Evolutionary conservation across 1,140 invertebrate species (phyloP).

Genomic region (Oscheius sp.): DNA sequence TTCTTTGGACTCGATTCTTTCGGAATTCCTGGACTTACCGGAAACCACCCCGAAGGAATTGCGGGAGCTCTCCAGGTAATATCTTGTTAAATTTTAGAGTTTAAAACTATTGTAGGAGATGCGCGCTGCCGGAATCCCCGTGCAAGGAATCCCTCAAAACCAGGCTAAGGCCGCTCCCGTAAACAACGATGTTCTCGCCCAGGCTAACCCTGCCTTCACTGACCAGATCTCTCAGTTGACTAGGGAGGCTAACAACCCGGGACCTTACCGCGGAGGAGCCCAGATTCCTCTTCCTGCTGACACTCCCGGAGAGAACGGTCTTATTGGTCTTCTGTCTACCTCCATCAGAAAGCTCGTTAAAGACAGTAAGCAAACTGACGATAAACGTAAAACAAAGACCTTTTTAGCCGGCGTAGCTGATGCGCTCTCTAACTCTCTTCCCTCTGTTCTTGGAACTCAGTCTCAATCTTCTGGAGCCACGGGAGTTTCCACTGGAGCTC

Average conservation of each 20-base stretch:
- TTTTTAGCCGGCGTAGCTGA: constrained; percentile 58
- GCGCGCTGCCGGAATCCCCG: constrained; percentile 58
- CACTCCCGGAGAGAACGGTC: constrained; percentile 59
- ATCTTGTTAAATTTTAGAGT: not conserved
- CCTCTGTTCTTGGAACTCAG: constrained; percentile 48
- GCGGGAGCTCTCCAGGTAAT: constrained; percentile 56
- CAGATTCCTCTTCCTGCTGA: constrained; percentile 54
- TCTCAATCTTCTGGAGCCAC: constrained; percentile 17
- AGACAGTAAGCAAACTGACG: constrained; percentile 50
- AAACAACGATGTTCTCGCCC: constrained; percentile 49
- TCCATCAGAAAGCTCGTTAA: constrained; percentile 60
- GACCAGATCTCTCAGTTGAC: constrained; percentile 48
- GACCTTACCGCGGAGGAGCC: constrained; percentile 33
- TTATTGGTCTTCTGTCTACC: constrained; percentile 57
- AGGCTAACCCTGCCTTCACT: constrained; percentile 59
- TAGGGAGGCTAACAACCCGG: constrained; percentile 43
- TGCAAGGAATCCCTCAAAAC: constrained; percentile 51
- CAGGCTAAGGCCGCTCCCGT: not conserved
- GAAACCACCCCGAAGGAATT: constrained; percentile 59
- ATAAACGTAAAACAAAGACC: not conserved
- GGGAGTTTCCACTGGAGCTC: constrained; percentile 18
- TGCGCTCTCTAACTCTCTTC: constrained; percentile 54
- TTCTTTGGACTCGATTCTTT: constrained; percentile 60
- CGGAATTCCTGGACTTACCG: constrained; percentile 58
- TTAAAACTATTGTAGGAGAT: constrained; percentile 48